Evolutionary conservation across 92 coral and sea anemone genomes (phyloP), one percentile per base, ranked within the genome.

Genomic region (Palythoa grandis): DNA sequence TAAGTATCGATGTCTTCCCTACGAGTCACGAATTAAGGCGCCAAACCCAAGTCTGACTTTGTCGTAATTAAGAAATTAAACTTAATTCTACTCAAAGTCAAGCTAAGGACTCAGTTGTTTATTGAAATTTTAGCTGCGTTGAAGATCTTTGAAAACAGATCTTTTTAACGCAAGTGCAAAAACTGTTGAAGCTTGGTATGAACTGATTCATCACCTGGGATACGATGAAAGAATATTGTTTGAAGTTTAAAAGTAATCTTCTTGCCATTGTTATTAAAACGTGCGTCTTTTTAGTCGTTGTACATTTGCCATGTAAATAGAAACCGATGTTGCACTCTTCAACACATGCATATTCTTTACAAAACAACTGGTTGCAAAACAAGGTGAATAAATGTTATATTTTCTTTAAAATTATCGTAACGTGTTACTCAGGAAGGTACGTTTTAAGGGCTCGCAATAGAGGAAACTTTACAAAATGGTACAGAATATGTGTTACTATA

Each of bases 21-120:
- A 94, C 68, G 99, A 97, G 52, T 95, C 99, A 22, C 90, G 98
- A 82, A 95, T 97, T 72, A 97, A 97, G 78, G 94, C 90, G 60
- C 92, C 92, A 23, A 83, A 48, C 22, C 89, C 76, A 14, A 74
- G 83, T 53, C 47, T 80, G 53, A 80, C 85, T 4, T 29, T 80
- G 48, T 40, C 70, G 74, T 66, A 80, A 66, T 48, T 37, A n/a
- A 47, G 22, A 7, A 23, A 12, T 4, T 12, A 23, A 23, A 47
- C 85, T 19, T 5, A 67, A 10, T 39, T 79, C n/a, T 79, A 37
- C 72, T 22, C 3, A 12, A 25, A 11, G 37, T 9, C 9, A 23
- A 2, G 12, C 63, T 9, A 25, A 47, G 54, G 47, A 54, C 19
- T 80, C 11, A 11, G 39, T 11, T 66, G 39, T 17, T 8, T 20